Evolutionary conservation across 2,888 invertebrate genomes (phyloP), one percentile per base, ranked within the genome.

Genomic region (Muschampia plurimacula): DNA sequence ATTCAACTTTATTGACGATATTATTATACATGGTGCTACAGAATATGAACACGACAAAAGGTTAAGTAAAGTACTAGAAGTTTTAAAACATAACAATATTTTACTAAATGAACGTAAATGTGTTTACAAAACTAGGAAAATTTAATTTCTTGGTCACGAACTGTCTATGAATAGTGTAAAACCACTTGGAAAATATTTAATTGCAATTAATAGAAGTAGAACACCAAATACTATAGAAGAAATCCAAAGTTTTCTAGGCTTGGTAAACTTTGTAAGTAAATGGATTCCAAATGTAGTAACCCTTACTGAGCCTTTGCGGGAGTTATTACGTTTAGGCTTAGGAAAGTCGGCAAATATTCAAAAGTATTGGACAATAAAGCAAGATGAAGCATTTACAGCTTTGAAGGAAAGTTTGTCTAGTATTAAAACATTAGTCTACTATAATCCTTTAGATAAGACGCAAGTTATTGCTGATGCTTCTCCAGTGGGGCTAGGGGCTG

Each of bases 241-340:
- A 57, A 8, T 81, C 0, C 79, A 80, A 70, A 82, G 81, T 59
- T 57, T 82, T 69, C 41, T 81, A 0, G 81, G 80, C 0, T 55
- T 81, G 0, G 67, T 80, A 0, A 82, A 81, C 62, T 83, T 70
- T 64, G 66, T 78, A 5, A 66, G 60, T 0, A 79, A 78, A 55
- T 78, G 80, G 78, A 75, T 80, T 39, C 79, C 78, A 5, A 74
- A 80, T 68, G 39, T 78, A 7, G 69, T 78, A 0, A 0, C 77
- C 0, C 3, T 44, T 0, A 76, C 79, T 4, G 81, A 80, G 59
- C 79, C 79, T 7, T n/a, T 80, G 2, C 63, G 68, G 2, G 32
- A 67, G 36, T 57, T 57, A 22, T 10, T 57, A 22, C 22, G 55
- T 22, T 22, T 22, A n/a, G 13, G 13, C 2, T 49, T 49, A 49